Conservation (phyloP, 1,140 invertebrate genomes). For the Dreissena polymorpha region DNA sequence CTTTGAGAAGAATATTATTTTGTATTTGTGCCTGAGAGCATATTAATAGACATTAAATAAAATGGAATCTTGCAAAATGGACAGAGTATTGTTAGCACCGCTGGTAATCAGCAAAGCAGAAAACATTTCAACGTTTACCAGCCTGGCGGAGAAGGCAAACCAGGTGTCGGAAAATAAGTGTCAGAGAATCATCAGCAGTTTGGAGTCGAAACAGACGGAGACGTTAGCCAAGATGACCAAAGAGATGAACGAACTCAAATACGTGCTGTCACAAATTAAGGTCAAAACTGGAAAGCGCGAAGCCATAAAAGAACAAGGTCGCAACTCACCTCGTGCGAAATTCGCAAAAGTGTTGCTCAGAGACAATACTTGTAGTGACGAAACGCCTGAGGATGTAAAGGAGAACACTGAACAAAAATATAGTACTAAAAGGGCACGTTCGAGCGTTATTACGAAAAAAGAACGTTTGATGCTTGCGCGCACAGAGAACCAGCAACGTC, state of each 20-base stretch:
- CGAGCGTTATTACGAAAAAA: slow-evolving; percentile 11
- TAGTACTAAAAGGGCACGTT: slow-evolving; percentile 10
- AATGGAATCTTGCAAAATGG: background rate
- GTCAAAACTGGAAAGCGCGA: slow-evolving; percentile 16
- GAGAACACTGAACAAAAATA: slow-evolving; percentile 25
- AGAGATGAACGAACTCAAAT: slow-evolving; percentile 47
- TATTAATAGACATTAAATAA: too few relatives aligned
- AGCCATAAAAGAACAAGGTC: slow-evolving; percentile 28
- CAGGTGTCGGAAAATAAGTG: slow-evolving; percentile 49
- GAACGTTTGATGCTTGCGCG: slow-evolving; percentile 13
- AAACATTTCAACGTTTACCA: slow-evolving; percentile 39
- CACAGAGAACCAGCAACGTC: slow-evolving; percentile 23
- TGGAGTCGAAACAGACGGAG: slow-evolving; percentile 25
- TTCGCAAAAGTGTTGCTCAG: slow-evolving; percentile 12
- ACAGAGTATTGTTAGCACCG: slow-evolving; percentile 34
- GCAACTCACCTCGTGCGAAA: slow-evolving; percentile 37
- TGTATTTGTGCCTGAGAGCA: too few relatives aligned
- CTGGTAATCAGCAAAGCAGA: slow-evolving; percentile 40
- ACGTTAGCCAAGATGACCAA: slow-evolving; percentile 42
- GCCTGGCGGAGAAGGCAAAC: slow-evolving; percentile 39
- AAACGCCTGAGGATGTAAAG: background rate
- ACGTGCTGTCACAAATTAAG: slow-evolving; percentile 40
- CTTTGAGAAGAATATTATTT: too few relatives aligned
- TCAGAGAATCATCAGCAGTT: slow-evolving; percentile 10
- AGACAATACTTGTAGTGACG: slow-evolving; percentile 8